phyloP scores from a whole-genome alignment of 1,140 invertebrate species.

The Leptinotarsa texana region DNA sequence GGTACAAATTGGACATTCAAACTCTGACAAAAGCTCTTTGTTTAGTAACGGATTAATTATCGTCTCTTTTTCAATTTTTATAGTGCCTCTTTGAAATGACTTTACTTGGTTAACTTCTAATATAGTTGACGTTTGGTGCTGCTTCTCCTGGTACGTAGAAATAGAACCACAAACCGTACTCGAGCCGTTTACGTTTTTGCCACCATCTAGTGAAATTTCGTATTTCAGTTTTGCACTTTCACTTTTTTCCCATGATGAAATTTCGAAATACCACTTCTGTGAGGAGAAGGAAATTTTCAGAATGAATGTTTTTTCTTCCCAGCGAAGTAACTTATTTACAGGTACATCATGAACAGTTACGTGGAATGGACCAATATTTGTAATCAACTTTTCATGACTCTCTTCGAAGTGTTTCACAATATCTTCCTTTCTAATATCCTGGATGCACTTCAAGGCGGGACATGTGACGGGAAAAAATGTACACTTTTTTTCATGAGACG shows the following conservation, averaged over 20 bases:
- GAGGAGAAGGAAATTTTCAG: neutral
- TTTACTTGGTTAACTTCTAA: too few species aligned
- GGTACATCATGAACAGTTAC: neutral
- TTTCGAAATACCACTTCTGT: neutral
- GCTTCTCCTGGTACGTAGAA: neutral
- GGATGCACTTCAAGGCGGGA: neutral
- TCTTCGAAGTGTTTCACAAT: neutral
- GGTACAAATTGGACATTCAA: constrained; percentile 41
- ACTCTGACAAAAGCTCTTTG: constrained; percentile 31
- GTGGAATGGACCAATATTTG: neutral
- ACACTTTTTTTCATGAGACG: neutral
- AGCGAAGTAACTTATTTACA: neutral
- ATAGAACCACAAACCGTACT: neutral
- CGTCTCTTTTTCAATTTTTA: neutral
- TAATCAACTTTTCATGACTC: neutral
- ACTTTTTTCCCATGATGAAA: neutral
- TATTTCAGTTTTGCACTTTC: neutral
- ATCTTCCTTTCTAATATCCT: neutral
- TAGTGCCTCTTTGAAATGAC: neutral
- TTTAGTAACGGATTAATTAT: neutral
- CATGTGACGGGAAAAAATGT: neutral
- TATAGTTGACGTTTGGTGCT: neutral
- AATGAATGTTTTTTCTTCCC: neutral
- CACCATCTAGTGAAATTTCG: neutral
- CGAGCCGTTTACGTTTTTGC: too few species aligned